phyloP scores from a whole-genome alignment of 2,113 vertebrate species.

The Cryptotis parvus region DNA sequence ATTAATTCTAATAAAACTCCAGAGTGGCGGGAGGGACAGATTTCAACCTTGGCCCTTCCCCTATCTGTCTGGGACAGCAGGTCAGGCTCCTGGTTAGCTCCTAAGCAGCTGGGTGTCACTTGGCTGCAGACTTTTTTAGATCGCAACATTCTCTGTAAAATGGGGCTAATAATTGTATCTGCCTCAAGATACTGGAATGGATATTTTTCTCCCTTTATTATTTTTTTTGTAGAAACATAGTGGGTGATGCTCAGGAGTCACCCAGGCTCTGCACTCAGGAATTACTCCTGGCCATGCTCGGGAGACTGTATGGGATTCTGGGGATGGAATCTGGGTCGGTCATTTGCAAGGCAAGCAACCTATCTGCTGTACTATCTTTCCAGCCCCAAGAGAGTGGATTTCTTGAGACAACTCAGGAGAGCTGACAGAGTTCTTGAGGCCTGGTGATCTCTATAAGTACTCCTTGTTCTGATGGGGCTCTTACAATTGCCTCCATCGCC shows the following conservation, averaged over 20 bases:
- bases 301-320: too few relatives aligned
- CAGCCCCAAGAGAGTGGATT: too few relatives aligned
- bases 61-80: background rate
- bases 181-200: background rate
- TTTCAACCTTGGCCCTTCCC: accelerated
- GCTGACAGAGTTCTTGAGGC: background rate
- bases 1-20: background rate
- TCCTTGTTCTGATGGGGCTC: background rate
- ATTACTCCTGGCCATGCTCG: too few relatives aligned
- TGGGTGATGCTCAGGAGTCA: too few relatives aligned
- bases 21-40: background rate
- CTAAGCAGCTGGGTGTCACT: background rate
- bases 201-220: background rate
- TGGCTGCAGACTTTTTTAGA: background rate
- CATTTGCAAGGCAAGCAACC: too few relatives aligned
- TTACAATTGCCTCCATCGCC: background rate
- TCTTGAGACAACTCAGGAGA: too few relatives aligned
- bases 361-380: too few relatives aligned
- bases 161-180: background rate
- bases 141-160: slow-evolving; percentile 40
- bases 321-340: too few relatives aligned
- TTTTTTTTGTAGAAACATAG: too few relatives aligned
- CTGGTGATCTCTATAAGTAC: background rate
- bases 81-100: background rate
- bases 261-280: too few relatives aligned